A percentile compares a stretch with the other conserved stretches of the same genome.
Conservation (phyloP, 2,888 invertebrate genomes). For the Entomobrya proxima region DNA sequence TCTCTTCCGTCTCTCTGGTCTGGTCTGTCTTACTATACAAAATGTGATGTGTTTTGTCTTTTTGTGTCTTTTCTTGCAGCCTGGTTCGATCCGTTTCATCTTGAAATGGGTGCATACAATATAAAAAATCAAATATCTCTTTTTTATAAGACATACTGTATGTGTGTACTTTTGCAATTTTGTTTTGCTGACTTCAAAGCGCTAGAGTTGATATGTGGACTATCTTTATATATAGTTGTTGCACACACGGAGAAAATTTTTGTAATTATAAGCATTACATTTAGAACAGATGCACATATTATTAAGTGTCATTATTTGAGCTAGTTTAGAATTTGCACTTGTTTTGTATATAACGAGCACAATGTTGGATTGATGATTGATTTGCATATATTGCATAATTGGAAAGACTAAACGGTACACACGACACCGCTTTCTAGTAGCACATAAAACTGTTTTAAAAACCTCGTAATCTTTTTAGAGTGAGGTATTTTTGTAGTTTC, state of each 20-base stretch:
- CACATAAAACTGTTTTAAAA: background rate
- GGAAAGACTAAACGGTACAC: background rate
- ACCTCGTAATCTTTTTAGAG: too few species aligned
- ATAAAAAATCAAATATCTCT: conserved; percentile 35
- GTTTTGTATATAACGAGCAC: background rate
- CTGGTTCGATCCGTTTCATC: conserved; percentile 72
- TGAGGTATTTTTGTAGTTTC: too few species aligned
- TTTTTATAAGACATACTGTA: conserved; percentile 18
- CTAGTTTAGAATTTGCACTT: background rate
- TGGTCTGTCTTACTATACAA: conserved; percentile 45
- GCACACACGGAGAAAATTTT: background rate
- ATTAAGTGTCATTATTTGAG: background rate
- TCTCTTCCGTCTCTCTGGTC: conserved; percentile 59
- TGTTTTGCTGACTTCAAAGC: conserved; percentile 23
- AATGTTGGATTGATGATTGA: background rate
- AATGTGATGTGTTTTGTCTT: conserved; percentile 65
- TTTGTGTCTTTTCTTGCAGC: conserved; percentile 71
- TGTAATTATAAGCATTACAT: background rate
- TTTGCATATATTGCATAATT: background rate
- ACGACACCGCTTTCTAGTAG: conserved; percentile 13
- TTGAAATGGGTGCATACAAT: conserved; percentile 70
- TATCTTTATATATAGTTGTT: background rate
- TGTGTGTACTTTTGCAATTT: background rate
- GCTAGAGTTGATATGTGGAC: background rate
- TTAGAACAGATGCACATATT: background rate